phyloP scores from a whole-genome alignment of 1,140 invertebrate species.

The Bactericera cockerelli region DNA sequence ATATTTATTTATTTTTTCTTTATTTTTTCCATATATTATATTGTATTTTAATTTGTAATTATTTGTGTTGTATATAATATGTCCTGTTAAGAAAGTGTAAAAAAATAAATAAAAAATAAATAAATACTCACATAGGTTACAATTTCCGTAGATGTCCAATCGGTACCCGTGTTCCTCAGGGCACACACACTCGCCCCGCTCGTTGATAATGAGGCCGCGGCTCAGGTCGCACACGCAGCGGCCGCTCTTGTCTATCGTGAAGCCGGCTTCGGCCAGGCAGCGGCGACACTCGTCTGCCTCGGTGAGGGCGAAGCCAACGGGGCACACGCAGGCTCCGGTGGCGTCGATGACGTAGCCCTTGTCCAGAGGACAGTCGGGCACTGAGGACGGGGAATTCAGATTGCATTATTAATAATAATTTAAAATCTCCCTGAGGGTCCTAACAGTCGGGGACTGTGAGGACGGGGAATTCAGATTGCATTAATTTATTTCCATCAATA shows the following conservation, averaged over 20 bases:
- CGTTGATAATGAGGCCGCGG: conserved; percentile 54
- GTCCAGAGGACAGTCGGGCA: conserved; percentile 44
- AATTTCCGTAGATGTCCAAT: conserved; percentile 45
- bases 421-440: no score
- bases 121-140: conserved; percentile 33
- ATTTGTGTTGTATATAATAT: no score
- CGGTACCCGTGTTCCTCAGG: conserved; percentile 50
- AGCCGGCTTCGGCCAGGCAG: conserved; percentile 51
- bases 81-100: no score
- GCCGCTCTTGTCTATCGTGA: conserved; percentile 54
- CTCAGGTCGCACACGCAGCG: conserved; percentile 63
- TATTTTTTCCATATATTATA: no score
- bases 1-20: no score
- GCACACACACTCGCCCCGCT: conserved; percentile 61
- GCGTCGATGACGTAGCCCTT: conserved; percentile 53
- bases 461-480: no score
- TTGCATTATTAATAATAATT: conserved; percentile 19
- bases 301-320: conserved; percentile 55
- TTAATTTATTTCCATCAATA: no score
- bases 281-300: conserved; percentile 51
- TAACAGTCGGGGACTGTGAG: conserved; percentile 44
- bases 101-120: no score
- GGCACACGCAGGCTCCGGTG: conserved; percentile 55
- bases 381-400: no score
- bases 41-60: no score